Evolutionary conservation across 2,113 vertebrate species (phyloP), one percentile per base, ranked within the genome.

Genomic region (Telmatochromis sp.): DNA sequence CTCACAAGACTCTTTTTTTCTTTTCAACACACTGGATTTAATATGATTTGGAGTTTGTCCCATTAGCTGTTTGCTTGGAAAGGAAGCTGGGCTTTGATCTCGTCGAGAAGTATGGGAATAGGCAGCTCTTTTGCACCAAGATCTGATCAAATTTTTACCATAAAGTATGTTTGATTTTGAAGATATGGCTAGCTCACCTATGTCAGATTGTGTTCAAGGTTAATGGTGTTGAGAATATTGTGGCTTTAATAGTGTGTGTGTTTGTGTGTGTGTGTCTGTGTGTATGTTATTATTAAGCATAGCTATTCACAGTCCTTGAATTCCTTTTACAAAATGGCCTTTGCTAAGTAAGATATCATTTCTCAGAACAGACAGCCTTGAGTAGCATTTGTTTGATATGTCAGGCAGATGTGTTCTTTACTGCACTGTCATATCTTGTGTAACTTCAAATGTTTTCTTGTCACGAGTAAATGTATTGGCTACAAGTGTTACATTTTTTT

Each of bases 111-210:
- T 87, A 98, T 98, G 97, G 97, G 97, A 93, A 97, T 98, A 95
- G 97, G 97, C 91, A 97, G 97, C 93, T 98, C 96, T 84, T 98
- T 98, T 96, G 97, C 97, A 84, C 96, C 96, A 58, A 96, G 93
- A 47, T 96, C 97, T 93, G 97, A 98, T 92, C 96, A 97, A 89
- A 96, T 97, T 83, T 98, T 98, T 93, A 97, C 97, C 2, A 97
- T 98, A 94, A 96, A 95, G 97, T 98, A 97, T 51, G 96, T 88
- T 19, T 9, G 19, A 31, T 40, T 51, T 47, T 47, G 11, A 40
- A 15, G 26, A 49, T 17, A 2, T 21, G 6, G 73, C 42, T 19
- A 14, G 82, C 23, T 80, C 40, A 17, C 28, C n/a, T 53, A 26
- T 75, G 37, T 83, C 37, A 60, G 58, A 57, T 26, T 70, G 33